A percentile compares a stretch with the other conserved stretches of the same genome.
These are phyloP conservation scores for Enteromius viviparus DNA, from an alignment of 2,797 vertebrate species.

Conservation along the genomic window DNA sequence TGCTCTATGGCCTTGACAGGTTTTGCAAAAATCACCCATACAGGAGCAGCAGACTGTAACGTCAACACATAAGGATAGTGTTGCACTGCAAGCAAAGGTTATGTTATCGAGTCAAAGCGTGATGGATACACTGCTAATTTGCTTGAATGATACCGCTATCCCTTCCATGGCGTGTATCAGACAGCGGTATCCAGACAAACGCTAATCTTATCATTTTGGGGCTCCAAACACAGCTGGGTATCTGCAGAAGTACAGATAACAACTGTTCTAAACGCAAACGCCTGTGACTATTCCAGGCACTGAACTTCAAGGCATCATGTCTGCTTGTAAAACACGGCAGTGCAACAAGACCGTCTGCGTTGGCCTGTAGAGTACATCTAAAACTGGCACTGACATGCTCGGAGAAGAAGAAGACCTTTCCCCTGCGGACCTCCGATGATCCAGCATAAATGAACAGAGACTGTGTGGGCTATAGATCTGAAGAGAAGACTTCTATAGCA, in stretches of 20 bases:
- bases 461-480: constrained; percentile 47
- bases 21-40: not conserved
- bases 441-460: constrained; percentile 33
- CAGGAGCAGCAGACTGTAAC: not conserved
- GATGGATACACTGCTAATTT: constrained; percentile 30
- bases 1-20: not conserved
- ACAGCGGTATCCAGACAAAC: constrained; percentile 34
- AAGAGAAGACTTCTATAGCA: constrained; percentile 20
- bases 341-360: constrained; percentile 5
- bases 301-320: constrained; percentile 27
- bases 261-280: constrained; percentile 24
- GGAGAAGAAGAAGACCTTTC: constrained; percentile 18
- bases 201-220: constrained; percentile 41
- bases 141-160: constrained; percentile 30
- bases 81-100: constrained; percentile 17
- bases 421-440: constrained; percentile 16
- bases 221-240: constrained; percentile 44
- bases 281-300: constrained; percentile 29
- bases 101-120: constrained; percentile 12
- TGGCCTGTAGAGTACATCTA: constrained; percentile 20
- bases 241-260: constrained; percentile 40
- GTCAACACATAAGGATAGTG: constrained; percentile 16
- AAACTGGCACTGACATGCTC: constrained; percentile 9
- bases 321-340: constrained; percentile 35
- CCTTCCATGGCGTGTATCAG: constrained; percentile 29